A percentile compares a stretch with the other conserved stretches of the same genome.
Conservation (phyloP, 2,797 vertebrate species). For the Diplodus sargus region DNA sequence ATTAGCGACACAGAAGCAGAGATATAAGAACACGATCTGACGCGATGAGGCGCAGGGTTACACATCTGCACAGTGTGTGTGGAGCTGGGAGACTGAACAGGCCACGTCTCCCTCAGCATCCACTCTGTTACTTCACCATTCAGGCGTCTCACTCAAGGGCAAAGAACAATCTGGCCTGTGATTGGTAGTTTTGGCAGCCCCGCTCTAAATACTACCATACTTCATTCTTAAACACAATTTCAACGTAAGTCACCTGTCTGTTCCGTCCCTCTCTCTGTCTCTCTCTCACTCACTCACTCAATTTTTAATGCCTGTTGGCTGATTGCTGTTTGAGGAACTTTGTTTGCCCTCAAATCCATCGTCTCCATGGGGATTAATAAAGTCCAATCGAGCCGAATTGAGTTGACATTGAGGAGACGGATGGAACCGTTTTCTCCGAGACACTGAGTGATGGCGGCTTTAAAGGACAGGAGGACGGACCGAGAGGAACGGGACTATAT, state of each 20-base stretch:
- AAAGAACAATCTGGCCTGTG: conserved; percentile 32
- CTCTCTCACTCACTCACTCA: conserved; percentile 17
- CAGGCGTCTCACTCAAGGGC: conserved; percentile 53
- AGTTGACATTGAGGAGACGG: conserved; percentile 65
- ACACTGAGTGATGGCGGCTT: conserved; percentile 34
- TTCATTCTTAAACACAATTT: conserved; percentile 37
- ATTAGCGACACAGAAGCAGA: conserved; percentile 1
- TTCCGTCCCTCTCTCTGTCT: conserved; percentile 8
- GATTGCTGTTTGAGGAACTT: conserved; percentile 63
- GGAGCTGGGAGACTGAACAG: background rate
- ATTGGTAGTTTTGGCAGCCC: conserved; percentile 30
- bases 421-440: conserved; percentile 37
- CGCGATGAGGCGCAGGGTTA: background rate
- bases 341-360: conserved; percentile 60
- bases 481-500: background rate
- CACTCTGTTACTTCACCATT: conserved; percentile 30
- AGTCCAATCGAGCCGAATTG: conserved; percentile 51
- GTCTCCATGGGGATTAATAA: conserved; percentile 67
- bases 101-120: conserved; percentile 14
- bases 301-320: conserved; percentile 46
- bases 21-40: background rate
- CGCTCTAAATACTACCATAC: conserved; percentile 28
- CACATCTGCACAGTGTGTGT: background rate
- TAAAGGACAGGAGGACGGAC: conserved; percentile 31
- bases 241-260: conserved; percentile 40